A percentile compares a stretch with the other conserved stretches of the same genome.
Evolutionary conservation across 2,888 invertebrate species (phyloP).

Genomic region (Busseola fusca): DNA sequence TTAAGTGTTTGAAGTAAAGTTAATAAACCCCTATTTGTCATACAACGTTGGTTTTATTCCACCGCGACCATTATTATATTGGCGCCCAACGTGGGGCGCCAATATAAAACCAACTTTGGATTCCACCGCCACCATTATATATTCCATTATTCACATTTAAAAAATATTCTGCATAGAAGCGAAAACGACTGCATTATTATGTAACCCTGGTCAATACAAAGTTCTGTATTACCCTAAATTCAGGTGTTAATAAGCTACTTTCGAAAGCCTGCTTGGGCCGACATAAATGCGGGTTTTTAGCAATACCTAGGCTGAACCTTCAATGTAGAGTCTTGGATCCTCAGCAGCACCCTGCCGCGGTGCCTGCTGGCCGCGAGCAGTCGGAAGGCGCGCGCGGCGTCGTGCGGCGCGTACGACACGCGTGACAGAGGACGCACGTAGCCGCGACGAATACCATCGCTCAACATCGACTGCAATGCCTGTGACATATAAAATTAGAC

Average conservation of each 20-base stretch:
- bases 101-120: too few species aligned
- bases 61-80: too few species aligned
- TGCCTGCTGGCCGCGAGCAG: conserved; percentile 45
- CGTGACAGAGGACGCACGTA: conserved; percentile 75
- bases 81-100: too few species aligned
- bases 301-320: conserved; percentile 40
- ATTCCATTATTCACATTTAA: not conserved
- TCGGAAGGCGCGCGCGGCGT: conserved; percentile 43
- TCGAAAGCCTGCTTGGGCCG: not conserved
- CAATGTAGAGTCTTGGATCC: conserved; percentile 11
- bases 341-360: conserved; percentile 52
- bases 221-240: not conserved
- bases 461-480: conserved; percentile 67
- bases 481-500: conserved; percentile 44
- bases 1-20: too few species aligned
- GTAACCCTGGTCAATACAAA: not conserved
- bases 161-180: not conserved
- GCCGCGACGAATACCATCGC: conserved; percentile 73
- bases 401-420: conserved; percentile 62
- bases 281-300: not conserved
- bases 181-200: not conserved
- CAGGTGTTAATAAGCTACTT: not conserved
- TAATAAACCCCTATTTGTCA: too few species aligned
- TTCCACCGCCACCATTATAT: too few species aligned
- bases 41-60: too few species aligned